Conservation (phyloP, 1,140 invertebrate genomes). For the Gonatopus flavifemur region DNA sequence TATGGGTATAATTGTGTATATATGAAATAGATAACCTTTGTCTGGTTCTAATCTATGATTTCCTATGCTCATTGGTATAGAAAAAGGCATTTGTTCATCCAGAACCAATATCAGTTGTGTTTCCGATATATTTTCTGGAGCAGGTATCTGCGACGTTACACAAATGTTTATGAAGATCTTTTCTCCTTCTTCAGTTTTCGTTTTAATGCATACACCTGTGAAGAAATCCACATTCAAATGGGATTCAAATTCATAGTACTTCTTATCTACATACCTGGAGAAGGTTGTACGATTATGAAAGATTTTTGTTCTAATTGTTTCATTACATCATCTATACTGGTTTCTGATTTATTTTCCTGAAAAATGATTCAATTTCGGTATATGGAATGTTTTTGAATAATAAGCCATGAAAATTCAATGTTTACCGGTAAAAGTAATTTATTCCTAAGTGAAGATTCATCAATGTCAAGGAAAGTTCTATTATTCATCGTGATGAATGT, state of each 20-base stretch:
- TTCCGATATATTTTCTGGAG: slow-evolving; percentile 79
- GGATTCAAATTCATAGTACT: too few species aligned
- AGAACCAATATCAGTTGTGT: slow-evolving; percentile 71
- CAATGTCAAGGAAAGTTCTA: slow-evolving; percentile 34
- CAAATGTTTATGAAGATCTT: slow-evolving; percentile 84
- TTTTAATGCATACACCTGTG: slow-evolving; percentile 84
- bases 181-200: slow-evolving; percentile 65
- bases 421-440: slow-evolving; percentile 39
- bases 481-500: slow-evolving; percentile 15
- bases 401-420: slow-evolving; percentile 2
- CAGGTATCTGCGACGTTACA: slow-evolving; percentile 72
- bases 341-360: slow-evolving; percentile 18
- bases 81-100: slow-evolving; percentile 72
- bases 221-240: slow-evolving; percentile 14
- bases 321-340: slow-evolving; percentile 22
- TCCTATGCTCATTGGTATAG: slow-evolving; percentile 87
- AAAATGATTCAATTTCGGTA: neutral
- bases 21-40: slow-evolving; percentile 56
- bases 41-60: slow-evolving; percentile 75
- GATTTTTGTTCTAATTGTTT: slow-evolving; percentile 25
- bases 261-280: slow-evolving; percentile 35
- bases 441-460: slow-evolving; percentile 31
- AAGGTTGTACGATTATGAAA: slow-evolving; percentile 32
- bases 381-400: neutral
- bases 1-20: neutral